These are phyloP conservation scores for Benthosema pterotum DNA, from an alignment of 2,797 vertebrate genomes.

Conservation along the genomic window DNA sequence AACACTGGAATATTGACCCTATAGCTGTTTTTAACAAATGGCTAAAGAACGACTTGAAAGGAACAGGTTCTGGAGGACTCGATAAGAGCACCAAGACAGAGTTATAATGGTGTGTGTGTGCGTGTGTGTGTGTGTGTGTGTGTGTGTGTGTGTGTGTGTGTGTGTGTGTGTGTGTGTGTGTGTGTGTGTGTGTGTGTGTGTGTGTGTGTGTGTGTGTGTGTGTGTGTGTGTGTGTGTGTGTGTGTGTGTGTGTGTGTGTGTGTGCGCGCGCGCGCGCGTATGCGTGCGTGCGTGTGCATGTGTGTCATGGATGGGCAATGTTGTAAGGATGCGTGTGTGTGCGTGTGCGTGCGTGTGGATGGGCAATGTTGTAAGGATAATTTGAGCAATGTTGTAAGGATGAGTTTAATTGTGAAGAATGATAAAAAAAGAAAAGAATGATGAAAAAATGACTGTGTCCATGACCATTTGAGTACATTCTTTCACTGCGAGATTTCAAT, in stretches of 20 bases:
- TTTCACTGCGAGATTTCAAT: constrained; percentile 31
- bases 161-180: constrained; percentile 23
- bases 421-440: too few relatives aligned
- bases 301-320: constrained; percentile 34
- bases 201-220: constrained; percentile 22
- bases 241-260: neutral
- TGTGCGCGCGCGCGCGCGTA: constrained; percentile 10
- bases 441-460: constrained; percentile 38
- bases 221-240: too few relatives aligned
- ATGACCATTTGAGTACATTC: constrained; percentile 40
- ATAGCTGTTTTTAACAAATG: constrained; percentile 90
- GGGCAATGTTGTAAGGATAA: constrained; percentile 25
- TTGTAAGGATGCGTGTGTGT: constrained; percentile 40
- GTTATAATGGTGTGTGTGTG: constrained; percentile 75
- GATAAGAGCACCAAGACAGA: constrained; percentile 80
- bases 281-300: too few relatives aligned
- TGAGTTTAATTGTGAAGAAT: constrained; percentile 47
- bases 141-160: constrained; percentile 26
- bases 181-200: constrained; percentile 4
- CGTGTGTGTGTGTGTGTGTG: constrained; percentile 33
- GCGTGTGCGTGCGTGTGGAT: too few relatives aligned
- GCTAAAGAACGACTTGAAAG: constrained; percentile 76
- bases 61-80: constrained; percentile 47
- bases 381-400: constrained; percentile 24
- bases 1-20: constrained; percentile 97